A percentile compares a stretch with the other conserved stretches of the same genome.
These are phyloP conservation scores for Morus bassanus DNA, from an alignment of 2,797 vertebrate genomes.

Conservation along the genomic window DNA sequence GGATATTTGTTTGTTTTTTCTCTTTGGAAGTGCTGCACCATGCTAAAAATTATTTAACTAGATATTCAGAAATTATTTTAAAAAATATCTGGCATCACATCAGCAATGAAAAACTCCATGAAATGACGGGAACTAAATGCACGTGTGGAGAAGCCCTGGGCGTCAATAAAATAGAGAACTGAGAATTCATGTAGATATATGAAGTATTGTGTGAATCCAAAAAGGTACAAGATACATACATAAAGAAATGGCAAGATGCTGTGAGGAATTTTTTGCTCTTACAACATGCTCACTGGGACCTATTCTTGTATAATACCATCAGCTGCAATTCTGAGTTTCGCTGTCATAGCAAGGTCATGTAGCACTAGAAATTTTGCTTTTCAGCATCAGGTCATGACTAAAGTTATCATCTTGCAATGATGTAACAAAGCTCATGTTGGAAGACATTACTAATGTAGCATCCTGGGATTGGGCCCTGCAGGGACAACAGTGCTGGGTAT, in stretches of 20 bases:
- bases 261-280: not conserved
- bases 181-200: not conserved
- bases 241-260: not conserved
- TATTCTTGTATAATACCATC: not conserved
- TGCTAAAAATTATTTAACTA: not conserved
- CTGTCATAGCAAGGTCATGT: not conserved
- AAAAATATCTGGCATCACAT: not conserved
- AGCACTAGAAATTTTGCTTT: not conserved
- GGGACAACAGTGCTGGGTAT: not conserved
- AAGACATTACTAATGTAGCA: not conserved
- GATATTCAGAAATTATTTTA: not conserved
- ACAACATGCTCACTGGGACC: not conserved
- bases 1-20: not conserved
- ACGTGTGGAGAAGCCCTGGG: not conserved
- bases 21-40: not conserved
- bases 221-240: not conserved
- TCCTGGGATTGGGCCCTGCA: not conserved
- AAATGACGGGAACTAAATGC: not conserved
- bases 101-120: not conserved
- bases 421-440: not conserved
- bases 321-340: not conserved
- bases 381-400: not conserved
- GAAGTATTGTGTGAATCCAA: not conserved
- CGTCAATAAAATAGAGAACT: not conserved
- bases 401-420: not conserved